Conservation (phyloP, 2,888 invertebrate species). For the Heterodera filipjevi region DNA sequence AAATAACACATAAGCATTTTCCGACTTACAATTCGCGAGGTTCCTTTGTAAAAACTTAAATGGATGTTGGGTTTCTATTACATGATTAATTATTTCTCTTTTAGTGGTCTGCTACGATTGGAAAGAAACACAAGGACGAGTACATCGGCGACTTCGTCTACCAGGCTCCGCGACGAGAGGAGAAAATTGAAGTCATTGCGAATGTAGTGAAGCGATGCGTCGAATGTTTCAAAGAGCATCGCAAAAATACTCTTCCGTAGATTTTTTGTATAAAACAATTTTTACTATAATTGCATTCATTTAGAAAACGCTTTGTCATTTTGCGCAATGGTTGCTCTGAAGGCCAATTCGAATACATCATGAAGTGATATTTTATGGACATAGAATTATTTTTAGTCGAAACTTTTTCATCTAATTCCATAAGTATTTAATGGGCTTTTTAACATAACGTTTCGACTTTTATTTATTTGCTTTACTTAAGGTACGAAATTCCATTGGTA, state of each 20-base stretch:
- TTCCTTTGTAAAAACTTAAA: too few relatives aligned
- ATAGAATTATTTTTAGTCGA: too few relatives aligned
- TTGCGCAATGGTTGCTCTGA: slow-evolving; percentile 53
- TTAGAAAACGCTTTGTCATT: slow-evolving; percentile 44
- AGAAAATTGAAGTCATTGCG: slow-evolving; percentile 30
- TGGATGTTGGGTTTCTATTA: too few relatives aligned
- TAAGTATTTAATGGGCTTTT: neutral
- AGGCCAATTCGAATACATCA: slow-evolving; percentile 30
- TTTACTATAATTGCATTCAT: slow-evolving; percentile 24
- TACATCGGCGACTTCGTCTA: slow-evolving; percentile 35
- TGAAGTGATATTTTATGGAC: neutral
- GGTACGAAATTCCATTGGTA: slow-evolving; percentile 51
- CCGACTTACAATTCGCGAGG: too few relatives aligned
- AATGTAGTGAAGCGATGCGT: slow-evolving; percentile 29
- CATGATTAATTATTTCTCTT: slow-evolving; percentile 19
- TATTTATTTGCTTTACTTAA: slow-evolving; percentile 22
- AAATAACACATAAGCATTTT: too few relatives aligned
- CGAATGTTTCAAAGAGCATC: neutral
- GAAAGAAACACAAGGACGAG: slow-evolving; percentile 26
- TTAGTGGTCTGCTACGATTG: slow-evolving; percentile 32
- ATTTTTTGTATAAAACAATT: neutral
- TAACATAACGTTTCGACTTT: neutral
- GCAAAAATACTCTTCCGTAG: slow-evolving; percentile 6
- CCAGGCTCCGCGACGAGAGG: slow-evolving; percentile 32
- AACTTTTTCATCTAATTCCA: too few relatives aligned